Evolutionary conservation across 1,140 invertebrate genomes (phyloP).

Genomic region (Dolichoris vasculosae): DNA sequence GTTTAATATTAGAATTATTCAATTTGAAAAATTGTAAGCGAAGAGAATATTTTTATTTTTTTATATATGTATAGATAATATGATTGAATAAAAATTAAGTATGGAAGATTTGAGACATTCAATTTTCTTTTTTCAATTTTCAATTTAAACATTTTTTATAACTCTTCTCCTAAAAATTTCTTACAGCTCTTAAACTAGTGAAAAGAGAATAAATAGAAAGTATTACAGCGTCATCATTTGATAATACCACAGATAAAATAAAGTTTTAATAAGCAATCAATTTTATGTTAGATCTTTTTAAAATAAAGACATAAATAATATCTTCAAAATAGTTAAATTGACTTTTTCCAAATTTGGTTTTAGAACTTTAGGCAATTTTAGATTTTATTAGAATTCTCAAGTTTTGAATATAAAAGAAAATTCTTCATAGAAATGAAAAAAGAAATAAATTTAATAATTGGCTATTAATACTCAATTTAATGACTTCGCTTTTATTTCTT

Average conservation of each 20-base stretch:
- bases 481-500: too few species aligned
- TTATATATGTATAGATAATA: neutral
- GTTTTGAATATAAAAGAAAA: neutral
- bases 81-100: neutral
- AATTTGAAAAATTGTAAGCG: too few species aligned
- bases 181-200: neutral
- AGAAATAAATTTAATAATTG: too few species aligned
- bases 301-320: slow-evolving; percentile 7
- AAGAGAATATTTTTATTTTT: too few species aligned
- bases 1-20: too few species aligned
- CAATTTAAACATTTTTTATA: neutral
- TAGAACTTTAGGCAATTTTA: neutral
- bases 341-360: neutral
- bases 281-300: neutral
- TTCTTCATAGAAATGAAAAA: neutral
- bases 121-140: neutral
- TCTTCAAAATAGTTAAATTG: slow-evolving; percentile 4
- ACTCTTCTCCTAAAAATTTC: slow-evolving; percentile 3
- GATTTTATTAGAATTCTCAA: neutral
- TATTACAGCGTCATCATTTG: neutral
- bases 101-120: neutral
- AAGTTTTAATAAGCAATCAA: slow-evolving; percentile 15
- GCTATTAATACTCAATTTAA: too few species aligned
- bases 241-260: neutral
- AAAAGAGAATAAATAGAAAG: slow-evolving; percentile 11